Percentiles rank a stretch among this genome's conserved stretches.
These are phyloP conservation scores for Pyrrhia umbra DNA, from an alignment of 2,888 invertebrate genomes.

Conservation along the genomic window DNA sequence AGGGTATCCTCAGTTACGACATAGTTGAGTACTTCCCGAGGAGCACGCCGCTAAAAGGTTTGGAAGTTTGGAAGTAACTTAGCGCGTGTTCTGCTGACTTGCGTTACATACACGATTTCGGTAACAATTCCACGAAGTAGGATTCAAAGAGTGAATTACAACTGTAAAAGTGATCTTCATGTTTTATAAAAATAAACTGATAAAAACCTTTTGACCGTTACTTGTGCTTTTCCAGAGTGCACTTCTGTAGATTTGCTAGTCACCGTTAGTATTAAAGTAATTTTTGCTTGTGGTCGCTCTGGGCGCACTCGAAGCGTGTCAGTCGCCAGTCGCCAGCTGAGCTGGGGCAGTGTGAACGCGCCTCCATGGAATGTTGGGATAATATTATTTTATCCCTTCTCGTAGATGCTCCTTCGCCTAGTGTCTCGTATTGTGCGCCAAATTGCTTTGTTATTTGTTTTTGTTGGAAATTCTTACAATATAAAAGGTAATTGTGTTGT, in stretches of 20 bases:
- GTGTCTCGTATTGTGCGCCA: neutral
- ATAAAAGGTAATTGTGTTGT: neutral
- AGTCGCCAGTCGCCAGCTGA: too few relatives aligned
- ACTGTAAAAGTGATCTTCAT: too few relatives aligned
- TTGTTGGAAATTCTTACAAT: neutral
- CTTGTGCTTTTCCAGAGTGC: too few relatives aligned
- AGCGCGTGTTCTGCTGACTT: neutral
- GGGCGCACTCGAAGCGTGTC: too few relatives aligned
- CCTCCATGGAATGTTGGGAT: neutral
- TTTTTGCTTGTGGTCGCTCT: too few relatives aligned
- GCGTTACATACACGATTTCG: neutral
- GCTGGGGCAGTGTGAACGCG: too few relatives aligned
- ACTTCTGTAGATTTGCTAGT: too few relatives aligned
- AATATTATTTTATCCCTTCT: conserved; percentile 1
- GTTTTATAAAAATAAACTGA: too few relatives aligned
- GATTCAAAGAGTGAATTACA: too few relatives aligned
- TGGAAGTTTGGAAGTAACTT: neutral
- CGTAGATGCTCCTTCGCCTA: neutral
- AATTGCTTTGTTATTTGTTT: neutral
- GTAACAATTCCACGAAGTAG: too few relatives aligned
- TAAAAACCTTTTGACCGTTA: too few relatives aligned
- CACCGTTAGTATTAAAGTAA: too few relatives aligned
- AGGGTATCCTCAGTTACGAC: conserved; percentile 20
- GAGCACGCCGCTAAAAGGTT: conserved; percentile 18
- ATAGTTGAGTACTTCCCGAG: conserved; percentile 20